Percentiles rank a stretch among this genome's conserved stretches.
Evolutionary conservation across 2,797 vertebrate genomes (phyloP).

Genomic region (Sarcophilus harrisii): DNA sequence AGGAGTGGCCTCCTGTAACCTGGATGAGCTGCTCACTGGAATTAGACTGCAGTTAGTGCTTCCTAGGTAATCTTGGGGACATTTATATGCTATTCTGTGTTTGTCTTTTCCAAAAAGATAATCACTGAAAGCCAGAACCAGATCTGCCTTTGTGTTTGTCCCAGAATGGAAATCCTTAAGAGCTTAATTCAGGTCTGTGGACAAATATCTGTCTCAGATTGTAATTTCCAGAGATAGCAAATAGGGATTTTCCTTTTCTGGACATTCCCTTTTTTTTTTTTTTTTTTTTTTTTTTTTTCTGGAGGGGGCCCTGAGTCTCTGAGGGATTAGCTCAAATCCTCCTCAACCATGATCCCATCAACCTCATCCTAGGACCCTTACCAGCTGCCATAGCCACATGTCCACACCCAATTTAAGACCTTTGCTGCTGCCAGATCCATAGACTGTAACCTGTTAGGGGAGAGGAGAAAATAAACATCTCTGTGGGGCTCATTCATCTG

Average conservation of each 20-base stretch:
- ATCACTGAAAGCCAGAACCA: background rate
- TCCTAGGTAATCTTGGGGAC: background rate
- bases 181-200: background rate
- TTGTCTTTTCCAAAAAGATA: background rate
- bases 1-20: background rate
- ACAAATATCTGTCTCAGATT: background rate
- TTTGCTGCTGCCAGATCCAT: slow-evolving; percentile 89
- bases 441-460: slow-evolving; percentile 86
- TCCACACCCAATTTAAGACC: slow-evolving; percentile 84
- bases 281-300: background rate
- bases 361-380: slow-evolving; percentile 62
- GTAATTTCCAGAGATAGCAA: background rate
- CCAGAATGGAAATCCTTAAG: background rate
- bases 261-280: background rate
- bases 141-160: background rate
- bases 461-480: background rate
- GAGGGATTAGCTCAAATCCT: background rate
- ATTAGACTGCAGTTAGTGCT: background rate
- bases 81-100: background rate
- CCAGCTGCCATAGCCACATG: slow-evolving; percentile 97
- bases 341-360: background rate
- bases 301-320: background rate
- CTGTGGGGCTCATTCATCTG: background rate
- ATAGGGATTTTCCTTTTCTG: background rate
- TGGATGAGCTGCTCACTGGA: background rate